A percentile compares a stretch with the other conserved stretches of the same genome.
phyloP scores from a whole-genome alignment of 2,113 vertebrate species.

The Casuarius casuarius region DNA sequence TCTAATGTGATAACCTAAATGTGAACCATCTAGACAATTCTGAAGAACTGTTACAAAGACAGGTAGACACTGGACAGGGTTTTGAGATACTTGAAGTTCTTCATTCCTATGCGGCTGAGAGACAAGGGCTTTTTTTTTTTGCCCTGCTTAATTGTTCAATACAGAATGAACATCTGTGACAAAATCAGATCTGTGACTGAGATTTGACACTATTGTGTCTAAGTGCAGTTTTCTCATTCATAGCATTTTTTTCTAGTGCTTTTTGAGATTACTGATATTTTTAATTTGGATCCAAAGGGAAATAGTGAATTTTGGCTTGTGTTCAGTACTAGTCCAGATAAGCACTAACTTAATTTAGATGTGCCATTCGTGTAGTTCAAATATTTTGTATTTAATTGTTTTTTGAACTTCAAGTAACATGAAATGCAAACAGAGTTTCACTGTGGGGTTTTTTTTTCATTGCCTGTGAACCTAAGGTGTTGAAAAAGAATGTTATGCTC shows the following conservation, averaged over 20 bases:
- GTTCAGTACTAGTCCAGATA: neutral
- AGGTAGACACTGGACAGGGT: neutral
- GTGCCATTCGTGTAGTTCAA: neutral
- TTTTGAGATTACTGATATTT: neutral
- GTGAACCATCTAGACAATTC: neutral
- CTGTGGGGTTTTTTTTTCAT: neutral
- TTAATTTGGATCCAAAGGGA: neutral
- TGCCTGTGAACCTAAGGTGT: neutral
- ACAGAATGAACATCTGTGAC: neutral
- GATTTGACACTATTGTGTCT: neutral
- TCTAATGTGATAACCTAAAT: neutral
- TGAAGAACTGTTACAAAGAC: neutral
- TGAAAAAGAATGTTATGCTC: fast-evolving
- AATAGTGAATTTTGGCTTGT: neutral
- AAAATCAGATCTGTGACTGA: neutral
- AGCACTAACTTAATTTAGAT: neutral
- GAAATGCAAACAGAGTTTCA: neutral
- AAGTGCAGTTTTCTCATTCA: neutral
- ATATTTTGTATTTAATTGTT: neutral
- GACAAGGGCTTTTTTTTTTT: neutral
- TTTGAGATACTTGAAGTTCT: neutral
- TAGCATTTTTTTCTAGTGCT: neutral
- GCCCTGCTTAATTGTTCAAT: neutral
- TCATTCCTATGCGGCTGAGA: neutral
- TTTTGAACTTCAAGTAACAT: neutral